Evolutionary conservation across 2,113 vertebrate genomes (phyloP).

Genomic region (Muntiacus muntjak): DNA sequence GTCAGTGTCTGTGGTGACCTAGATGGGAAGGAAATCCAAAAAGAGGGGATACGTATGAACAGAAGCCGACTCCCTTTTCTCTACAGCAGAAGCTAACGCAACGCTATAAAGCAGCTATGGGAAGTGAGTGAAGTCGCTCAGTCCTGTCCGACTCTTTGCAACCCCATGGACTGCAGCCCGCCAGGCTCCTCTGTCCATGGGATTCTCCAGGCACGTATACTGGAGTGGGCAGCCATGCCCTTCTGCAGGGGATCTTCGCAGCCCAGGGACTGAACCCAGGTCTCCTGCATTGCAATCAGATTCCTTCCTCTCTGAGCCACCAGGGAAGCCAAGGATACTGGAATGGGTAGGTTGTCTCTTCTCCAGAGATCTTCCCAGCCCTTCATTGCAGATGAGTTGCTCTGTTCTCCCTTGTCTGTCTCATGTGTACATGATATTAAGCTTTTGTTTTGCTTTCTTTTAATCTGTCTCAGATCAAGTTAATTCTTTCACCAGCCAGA

Average conservation of each 20-base stretch:
- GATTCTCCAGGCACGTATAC: background rate
- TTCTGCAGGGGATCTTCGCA: background rate
- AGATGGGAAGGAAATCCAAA: background rate
- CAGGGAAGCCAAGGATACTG: background rate
- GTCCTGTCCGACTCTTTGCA: background rate
- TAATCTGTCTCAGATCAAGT: background rate
- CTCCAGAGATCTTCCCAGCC: background rate
- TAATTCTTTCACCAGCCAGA: background rate
- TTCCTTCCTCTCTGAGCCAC: background rate
- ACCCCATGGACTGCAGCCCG: background rate
- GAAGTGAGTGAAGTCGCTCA: background rate
- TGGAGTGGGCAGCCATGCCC: rapidly evolving
- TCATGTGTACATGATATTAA: background rate
- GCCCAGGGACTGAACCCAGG: background rate
- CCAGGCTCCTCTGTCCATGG: background rate
- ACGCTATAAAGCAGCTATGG: background rate
- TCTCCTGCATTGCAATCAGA: background rate
- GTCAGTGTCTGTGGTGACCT: background rate
- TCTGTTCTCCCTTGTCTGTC: background rate
- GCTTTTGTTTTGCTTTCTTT: background rate
- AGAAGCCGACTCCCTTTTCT: background rate
- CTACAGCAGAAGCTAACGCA: background rate
- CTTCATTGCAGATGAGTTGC: background rate
- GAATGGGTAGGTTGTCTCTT: background rate
- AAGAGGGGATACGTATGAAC: background rate